These are phyloP conservation scores for Euura saliciscinereae DNA, from an alignment of 1,140 invertebrate genomes.

Conservation along the genomic window DNA sequence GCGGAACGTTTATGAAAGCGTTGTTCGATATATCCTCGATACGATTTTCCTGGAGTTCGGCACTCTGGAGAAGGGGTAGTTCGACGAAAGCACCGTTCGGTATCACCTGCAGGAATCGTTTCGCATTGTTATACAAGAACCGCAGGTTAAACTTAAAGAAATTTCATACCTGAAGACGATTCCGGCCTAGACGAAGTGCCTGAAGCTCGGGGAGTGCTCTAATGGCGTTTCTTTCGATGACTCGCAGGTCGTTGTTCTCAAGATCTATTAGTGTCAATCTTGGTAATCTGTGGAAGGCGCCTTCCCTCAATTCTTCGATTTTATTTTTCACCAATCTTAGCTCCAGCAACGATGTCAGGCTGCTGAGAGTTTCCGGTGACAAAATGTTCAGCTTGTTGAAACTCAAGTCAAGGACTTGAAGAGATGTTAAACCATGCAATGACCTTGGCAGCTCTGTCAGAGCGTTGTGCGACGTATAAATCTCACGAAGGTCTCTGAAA, in stretches of 20 bases:
- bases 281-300: constrained; percentile 74
- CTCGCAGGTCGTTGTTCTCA: constrained; percentile 80
- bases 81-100: constrained; percentile 79
- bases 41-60: constrained; percentile 82
- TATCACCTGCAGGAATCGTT: constrained; percentile 50
- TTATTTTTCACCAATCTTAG: constrained; percentile 76
- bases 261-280: constrained; percentile 77
- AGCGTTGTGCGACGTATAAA: constrained; percentile 81
- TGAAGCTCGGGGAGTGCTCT: constrained; percentile 76
- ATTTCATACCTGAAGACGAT: constrained; percentile 67
- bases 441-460: constrained; percentile 74
- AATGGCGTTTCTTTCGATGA: constrained; percentile 79
- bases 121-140: not conserved
- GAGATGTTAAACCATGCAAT: constrained; percentile 69
- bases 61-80: constrained; percentile 72
- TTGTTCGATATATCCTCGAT: constrained; percentile 72
- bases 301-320: constrained; percentile 72
- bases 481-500: constrained; percentile 69
- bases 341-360: constrained; percentile 69
- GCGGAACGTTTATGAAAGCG: constrained; percentile 78
- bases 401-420: constrained; percentile 77
- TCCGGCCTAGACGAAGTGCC: constrained; percentile 77
- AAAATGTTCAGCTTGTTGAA: constrained; percentile 79
- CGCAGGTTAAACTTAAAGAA: not conserved
- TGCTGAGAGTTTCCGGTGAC: constrained; percentile 70